These are phyloP conservation scores for Octomys mimax DNA, from an alignment of 2,797 vertebrate species.

Conservation along the genomic window DNA sequence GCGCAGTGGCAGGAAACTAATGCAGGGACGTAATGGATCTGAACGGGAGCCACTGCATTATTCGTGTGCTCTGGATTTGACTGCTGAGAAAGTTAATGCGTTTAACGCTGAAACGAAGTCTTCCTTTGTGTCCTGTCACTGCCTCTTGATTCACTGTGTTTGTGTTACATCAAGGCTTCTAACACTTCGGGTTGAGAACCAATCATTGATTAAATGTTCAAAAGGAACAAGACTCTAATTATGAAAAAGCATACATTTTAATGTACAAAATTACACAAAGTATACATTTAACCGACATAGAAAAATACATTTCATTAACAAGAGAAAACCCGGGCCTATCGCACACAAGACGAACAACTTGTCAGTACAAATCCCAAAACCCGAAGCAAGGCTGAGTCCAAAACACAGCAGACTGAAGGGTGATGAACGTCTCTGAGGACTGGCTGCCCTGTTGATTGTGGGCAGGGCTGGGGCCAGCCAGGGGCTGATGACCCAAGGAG, in stretches of 20 bases:
- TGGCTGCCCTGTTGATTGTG: rapidly evolving
- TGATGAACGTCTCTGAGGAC: neutral
- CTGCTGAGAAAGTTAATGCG: neutral
- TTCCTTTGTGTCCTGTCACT: neutral
- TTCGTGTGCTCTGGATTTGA: neutral
- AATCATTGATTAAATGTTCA: constrained; percentile 64
- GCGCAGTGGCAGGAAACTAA: neutral
- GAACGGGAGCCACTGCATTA: too few species aligned
- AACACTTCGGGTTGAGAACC: neutral
- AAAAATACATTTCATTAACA: constrained; percentile 91
- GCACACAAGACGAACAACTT: constrained; percentile 82
- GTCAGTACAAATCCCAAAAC: constrained; percentile 82
- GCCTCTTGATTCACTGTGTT: neutral
- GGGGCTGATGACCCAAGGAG: neutral
- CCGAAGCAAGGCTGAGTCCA: constrained; percentile 73
- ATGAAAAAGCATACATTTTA: constrained; percentile 88
- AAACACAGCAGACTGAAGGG: constrained; percentile 47
- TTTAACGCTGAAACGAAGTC: neutral
- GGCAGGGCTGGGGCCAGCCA: constrained; percentile 68
- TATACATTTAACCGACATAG: constrained; percentile 89
- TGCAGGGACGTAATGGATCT: rapidly evolving
- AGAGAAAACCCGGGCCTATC: constrained; percentile 87
- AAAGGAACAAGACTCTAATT: constrained; percentile 79
- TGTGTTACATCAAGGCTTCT: neutral
- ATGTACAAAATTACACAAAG: constrained; percentile 91